Evolutionary conservation across 2,888 invertebrate species (phyloP).

Genomic region (Gastracanthus pulcherrimus): DNA sequence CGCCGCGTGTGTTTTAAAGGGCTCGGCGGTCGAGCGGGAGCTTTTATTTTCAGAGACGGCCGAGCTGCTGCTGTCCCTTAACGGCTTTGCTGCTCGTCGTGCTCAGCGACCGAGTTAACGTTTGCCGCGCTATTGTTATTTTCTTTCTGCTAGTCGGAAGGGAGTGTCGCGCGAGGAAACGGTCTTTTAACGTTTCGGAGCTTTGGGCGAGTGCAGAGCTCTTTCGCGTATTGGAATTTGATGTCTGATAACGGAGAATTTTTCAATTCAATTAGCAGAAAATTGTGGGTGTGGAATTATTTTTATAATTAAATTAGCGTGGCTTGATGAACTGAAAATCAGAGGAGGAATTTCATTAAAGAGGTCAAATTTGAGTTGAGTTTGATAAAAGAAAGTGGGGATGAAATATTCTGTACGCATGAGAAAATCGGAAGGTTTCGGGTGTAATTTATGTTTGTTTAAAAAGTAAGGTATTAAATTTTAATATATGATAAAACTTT

Average conservation of each 20-base stretch:
- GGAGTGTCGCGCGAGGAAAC: not conserved
- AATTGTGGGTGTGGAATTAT: too few relatives aligned
- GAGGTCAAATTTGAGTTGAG: not conserved
- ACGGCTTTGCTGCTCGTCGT: conserved; percentile 30
- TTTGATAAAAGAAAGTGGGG: too few relatives aligned
- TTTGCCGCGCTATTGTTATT: not conserved
- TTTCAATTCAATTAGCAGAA: not conserved
- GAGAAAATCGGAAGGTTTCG: too few relatives aligned
- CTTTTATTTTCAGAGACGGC: conserved; percentile 28
- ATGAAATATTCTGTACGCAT: too few relatives aligned
- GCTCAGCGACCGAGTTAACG: not conserved
- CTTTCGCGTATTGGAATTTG: not conserved
- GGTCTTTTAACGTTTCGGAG: not conserved
- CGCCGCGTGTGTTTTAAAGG: not conserved
- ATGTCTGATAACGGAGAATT: not conserved
- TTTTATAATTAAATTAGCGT: too few relatives aligned
- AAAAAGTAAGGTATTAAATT: too few relatives aligned
- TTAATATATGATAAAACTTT: too few relatives aligned
- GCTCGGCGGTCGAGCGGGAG: not conserved
- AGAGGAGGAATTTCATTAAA: not conserved
- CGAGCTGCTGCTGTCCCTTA: not conserved
- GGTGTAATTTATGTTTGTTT: too few relatives aligned
- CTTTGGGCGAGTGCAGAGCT: not conserved
- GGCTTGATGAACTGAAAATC: too few relatives aligned
- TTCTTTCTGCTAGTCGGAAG: not conserved